phyloP scores from a whole-genome alignment of 2,113 vertebrate genomes.

The Corythornis cristatus region DNA sequence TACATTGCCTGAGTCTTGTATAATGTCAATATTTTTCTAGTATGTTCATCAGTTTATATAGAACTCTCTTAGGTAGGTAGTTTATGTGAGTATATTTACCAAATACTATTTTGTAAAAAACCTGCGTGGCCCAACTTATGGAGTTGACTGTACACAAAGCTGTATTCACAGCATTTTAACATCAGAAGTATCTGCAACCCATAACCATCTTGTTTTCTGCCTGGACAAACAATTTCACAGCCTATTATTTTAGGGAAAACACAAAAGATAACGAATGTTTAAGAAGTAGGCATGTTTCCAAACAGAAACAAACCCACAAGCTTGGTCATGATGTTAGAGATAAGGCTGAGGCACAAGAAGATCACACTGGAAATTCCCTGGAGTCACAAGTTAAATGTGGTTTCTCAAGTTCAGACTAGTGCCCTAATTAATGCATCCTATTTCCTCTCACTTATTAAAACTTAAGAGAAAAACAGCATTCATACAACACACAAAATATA shows the following conservation, averaged over 20 bases:
- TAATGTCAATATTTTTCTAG: neutral
- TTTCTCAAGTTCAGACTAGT: constrained; percentile 15
- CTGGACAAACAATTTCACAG: neutral
- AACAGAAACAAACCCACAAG: neutral
- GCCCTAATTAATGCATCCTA: constrained; percentile 2
- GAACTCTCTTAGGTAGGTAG: neutral
- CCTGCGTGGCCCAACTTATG: neutral
- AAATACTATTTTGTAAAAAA: neutral
- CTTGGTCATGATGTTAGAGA: neutral
- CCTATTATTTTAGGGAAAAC: neutral
- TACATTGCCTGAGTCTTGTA: neutral
- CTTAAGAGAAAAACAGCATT: neutral
- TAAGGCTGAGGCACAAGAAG: neutral
- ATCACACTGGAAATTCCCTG: constrained; percentile 29
- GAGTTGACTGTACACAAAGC: neutral
- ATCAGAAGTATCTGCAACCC: neutral
- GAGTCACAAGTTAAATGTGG: neutral
- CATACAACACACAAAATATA: neutral
- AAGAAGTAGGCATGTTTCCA: neutral
- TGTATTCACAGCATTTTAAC: neutral
- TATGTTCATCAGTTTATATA: neutral
- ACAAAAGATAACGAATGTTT: neutral
- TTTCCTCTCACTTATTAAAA: constrained; percentile 8
- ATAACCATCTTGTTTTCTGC: neutral
- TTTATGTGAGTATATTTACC: neutral